Evolutionary conservation across 1,140 invertebrate species (phyloP).

Genomic region (Ylistrum balloti): DNA sequence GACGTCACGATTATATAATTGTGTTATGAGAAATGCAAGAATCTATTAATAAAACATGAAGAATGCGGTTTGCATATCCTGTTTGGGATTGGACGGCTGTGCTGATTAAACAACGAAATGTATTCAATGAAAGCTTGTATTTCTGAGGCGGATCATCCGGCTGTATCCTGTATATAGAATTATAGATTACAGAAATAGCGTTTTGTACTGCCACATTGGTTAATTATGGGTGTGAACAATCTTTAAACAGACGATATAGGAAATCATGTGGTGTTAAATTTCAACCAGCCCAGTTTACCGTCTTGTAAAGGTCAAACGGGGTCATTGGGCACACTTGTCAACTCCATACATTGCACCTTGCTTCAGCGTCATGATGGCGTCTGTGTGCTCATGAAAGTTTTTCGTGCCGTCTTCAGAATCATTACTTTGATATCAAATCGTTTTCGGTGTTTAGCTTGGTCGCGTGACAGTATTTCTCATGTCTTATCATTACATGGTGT

Average conservation of each 20-base stretch:
- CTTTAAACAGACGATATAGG: background rate
- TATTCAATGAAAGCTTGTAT: background rate
- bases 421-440: slow-evolving; percentile 35
- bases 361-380: background rate
- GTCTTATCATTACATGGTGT: background rate
- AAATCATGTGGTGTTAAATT: background rate
- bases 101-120: background rate
- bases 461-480: background rate
- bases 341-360: background rate
- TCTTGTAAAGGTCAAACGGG: background rate
- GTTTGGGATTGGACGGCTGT: background rate
- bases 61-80: background rate
- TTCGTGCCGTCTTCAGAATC: background rate
- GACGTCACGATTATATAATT: no score
- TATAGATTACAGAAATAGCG: background rate
- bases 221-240: slow-evolving; percentile 12
- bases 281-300: background rate
- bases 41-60: no score
- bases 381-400: background rate
- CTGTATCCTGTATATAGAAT: background rate
- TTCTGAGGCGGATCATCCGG: background rate
- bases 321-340: background rate
- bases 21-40: no score
- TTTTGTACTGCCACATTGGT: background rate
- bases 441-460: background rate